Base-by-base conservation (phyloP, 2,113 vertebrate genomes). In the Promerops cafer region DNA sequence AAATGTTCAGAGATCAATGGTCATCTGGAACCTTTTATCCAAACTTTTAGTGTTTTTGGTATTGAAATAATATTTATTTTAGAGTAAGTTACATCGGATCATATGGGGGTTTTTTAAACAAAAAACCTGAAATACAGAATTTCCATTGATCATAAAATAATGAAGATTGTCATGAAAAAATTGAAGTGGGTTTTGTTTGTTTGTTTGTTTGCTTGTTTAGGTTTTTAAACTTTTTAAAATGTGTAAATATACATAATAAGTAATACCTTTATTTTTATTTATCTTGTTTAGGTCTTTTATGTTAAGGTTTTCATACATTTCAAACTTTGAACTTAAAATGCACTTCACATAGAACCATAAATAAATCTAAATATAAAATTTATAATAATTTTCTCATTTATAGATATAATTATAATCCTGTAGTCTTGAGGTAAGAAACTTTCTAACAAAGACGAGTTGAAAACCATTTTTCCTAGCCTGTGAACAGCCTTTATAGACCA, bases 31-130 rank as follows among this genome's bases (percentile, higher is more conserved):
- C 5, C 7, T 76, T 85, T 89, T 12, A 53, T n/a, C 4, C 16
- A 70, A 78, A 64, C 1, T 87, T 74, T 70, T 77, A 2, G 74
- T 74, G 16, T 2, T 65, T 64, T 72, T 64, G 9, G 3, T 57
- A 53, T 49, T 68, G 72, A 90, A 72, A 63, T 39, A 88, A 28
- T 81, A 24, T 80, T 76, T 89, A 13, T 31, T 80, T 52, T 56
- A 59, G 4, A n/a, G 11, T 10, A 47, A 70, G 4, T 8, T 63
- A 31, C 13, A 54, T 50, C 47, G 17, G 11, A 60, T 12, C 26
- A 1, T 19, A 35, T 18, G 6, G 5, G 7, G 0, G 0, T n/a
- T 56, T 70, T 68, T 28, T 21, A 17, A 70, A 18, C 3, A n/a
- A 85, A 63, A 72, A 45, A 4, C 13, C 4, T 59, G 20, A 87